Evolutionary conservation across 2,888 invertebrate genomes (phyloP), one percentile per base, ranked within the genome.

Genomic region (Eugnorisma glareosa): DNA sequence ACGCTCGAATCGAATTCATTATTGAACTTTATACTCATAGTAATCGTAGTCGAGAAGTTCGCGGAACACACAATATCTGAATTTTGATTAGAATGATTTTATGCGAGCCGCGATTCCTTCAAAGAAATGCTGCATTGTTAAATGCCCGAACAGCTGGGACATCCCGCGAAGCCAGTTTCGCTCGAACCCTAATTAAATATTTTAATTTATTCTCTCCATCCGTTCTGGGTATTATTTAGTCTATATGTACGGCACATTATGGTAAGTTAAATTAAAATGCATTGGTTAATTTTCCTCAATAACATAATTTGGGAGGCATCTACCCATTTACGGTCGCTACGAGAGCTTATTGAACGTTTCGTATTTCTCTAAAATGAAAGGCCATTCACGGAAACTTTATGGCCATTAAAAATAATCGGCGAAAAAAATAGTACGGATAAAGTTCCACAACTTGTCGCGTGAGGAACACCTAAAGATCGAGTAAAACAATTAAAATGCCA

Each of bases 131-230:
- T 90, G 92, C 93, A 93, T 89, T 92, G 93, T 93, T 90, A 90
- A 89, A 90, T 90, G 91, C 89, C 89, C 87, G 84, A 89, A 87
- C 91, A 93, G 92, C 93, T 93, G 92, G 92, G 91, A 90, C 90
- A 88, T 89, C 90, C 90, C 90, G 86, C 86, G 86, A 91, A 92
- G 92, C 89, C 89, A 89, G 92, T 92, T 93, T 92, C 91, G 85
- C 90, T 88, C 85, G 90, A 92, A 92, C 91, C 91, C 92, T 94
- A 95, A 95, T 96, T 95, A 95, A 93, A 92, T 95, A 95, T 95
- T 94, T 94, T 94, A 95, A 95, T 95, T 92, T 94, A 95, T 94
- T 94, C 93, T 86, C 91, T 90, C 89, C 92, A 93, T 93, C 91
- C 92, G 88, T 91, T 93, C 89, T 90, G 87, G 87, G 91, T 92